Percentiles rank a stretch among this genome's conserved stretches.
Conservation (phyloP, 2,113 vertebrate genomes). For the Mormyrus iriodes region DNA sequence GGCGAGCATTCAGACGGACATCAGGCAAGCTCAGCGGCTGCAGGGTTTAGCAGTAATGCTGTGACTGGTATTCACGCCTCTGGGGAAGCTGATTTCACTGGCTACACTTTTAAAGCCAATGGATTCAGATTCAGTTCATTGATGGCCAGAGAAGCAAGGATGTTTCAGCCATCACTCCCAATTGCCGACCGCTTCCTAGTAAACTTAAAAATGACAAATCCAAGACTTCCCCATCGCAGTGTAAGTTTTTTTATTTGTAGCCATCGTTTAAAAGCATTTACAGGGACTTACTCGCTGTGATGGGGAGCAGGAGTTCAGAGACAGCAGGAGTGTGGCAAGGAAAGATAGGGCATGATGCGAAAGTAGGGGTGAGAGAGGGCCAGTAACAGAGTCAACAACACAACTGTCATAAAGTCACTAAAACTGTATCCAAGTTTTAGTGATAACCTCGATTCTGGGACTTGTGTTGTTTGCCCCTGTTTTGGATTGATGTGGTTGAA, state of each 20-base stretch:
- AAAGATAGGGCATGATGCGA: neutral
- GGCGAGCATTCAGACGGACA: neutral
- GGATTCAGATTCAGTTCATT: neutral
- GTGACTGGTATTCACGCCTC: neutral
- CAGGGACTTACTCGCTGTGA: neutral
- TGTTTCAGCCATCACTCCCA: neutral
- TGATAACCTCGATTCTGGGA: neutral
- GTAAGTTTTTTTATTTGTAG: neutral
- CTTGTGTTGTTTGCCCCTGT: slow-evolving; percentile 14
- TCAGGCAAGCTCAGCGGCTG: neutral
- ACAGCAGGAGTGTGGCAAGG: neutral
- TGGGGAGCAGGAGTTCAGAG: neutral
- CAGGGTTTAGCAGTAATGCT: neutral
- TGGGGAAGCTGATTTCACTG: neutral
- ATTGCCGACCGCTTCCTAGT: neutral
- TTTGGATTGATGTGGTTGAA: neutral
- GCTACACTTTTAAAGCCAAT: neutral
- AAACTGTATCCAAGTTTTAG: neutral
- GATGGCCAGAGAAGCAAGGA: neutral
- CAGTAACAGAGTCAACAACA: slow-evolving; percentile 5
- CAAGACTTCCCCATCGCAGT: neutral
- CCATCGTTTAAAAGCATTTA: neutral
- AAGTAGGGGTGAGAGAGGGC: neutral
- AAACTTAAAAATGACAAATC: neutral
- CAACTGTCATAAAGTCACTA: neutral